Conservation (phyloP, 2,888 invertebrate genomes). For the Drosophila paucipuncta region DNA sequence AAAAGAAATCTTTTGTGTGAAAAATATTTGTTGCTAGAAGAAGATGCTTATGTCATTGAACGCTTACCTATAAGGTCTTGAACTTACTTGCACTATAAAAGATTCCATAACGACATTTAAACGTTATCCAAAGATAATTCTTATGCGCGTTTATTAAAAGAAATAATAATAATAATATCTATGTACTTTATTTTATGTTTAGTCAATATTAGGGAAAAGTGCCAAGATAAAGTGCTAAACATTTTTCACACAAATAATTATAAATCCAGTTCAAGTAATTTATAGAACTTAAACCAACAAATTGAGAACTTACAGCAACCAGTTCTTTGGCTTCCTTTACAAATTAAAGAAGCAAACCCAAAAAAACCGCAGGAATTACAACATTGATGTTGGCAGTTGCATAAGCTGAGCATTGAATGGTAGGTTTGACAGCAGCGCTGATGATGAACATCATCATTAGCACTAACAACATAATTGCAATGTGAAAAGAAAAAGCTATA, state of each 20-base stretch:
- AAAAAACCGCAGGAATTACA: constrained; percentile 11
- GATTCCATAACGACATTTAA: neutral
- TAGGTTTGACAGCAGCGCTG: constrained; percentile 44
- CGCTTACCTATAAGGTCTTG: constrained; percentile 12
- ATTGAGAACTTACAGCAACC: constrained; percentile 3
- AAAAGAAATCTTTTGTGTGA: constrained; percentile 43
- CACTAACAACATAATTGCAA: constrained; percentile 71
- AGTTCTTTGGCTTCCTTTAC: constrained; percentile 23
- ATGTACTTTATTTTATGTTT: neutral
- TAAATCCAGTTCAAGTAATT: neutral
- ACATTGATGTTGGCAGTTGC: constrained; percentile 47
- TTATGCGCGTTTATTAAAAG: neutral
- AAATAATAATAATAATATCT: too few species aligned
- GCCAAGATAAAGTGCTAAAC: neutral
- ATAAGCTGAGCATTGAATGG: constrained; percentile 51
- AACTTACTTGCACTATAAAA: constrained; percentile 3
- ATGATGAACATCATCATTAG: constrained; percentile 69
- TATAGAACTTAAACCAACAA: neutral
- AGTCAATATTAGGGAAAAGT: neutral
- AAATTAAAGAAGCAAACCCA: neutral
- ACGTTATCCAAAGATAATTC: neutral
- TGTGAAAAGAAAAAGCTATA: constrained; percentile 57
- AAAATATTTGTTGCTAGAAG: constrained; percentile 22
- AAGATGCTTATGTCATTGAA: constrained; percentile 26
- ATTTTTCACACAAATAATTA: neutral